Percentiles rank a stretch among this genome's conserved stretches.
phyloP scores from a whole-genome alignment of 1,140 invertebrate genomes.

The Branchinecta lynchi region DNA sequence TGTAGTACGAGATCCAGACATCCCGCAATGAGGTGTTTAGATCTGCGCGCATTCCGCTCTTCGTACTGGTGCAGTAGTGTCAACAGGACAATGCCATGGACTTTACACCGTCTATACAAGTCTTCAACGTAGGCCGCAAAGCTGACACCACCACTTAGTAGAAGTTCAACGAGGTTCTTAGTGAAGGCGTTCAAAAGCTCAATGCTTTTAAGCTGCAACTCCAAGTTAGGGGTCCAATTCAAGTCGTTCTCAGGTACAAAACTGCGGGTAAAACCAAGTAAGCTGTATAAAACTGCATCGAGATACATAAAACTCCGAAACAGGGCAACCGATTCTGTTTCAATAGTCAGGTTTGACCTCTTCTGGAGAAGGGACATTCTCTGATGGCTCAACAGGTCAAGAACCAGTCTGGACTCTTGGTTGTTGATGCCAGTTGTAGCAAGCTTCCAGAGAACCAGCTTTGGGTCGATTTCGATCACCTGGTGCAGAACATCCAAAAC shows the following conservation, averaged over 20 bases:
- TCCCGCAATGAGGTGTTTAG: conserved; percentile 22
- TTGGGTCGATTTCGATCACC: conserved; percentile 52
- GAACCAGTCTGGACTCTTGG: conserved; percentile 32
- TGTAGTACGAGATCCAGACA: background rate
- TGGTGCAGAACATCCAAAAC: conserved; percentile 57
- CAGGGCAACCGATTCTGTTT: conserved; percentile 34
- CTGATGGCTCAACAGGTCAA: conserved; percentile 54
- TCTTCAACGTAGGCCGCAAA: background rate
- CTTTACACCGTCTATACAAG: background rate
- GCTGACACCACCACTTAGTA: background rate
- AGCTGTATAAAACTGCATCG: conserved; percentile 59
- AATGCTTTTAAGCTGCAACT: background rate
- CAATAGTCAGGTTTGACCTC: conserved; percentile 50
- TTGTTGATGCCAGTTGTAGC: conserved; percentile 45
- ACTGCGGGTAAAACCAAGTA: conserved; percentile 61
- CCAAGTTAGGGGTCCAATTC: background rate
- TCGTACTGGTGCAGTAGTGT: background rate
- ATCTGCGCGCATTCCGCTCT: background rate
- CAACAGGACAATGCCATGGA: background rate
- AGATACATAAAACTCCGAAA: conserved; percentile 62
- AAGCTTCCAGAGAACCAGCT: conserved; percentile 52
- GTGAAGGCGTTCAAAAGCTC: background rate
- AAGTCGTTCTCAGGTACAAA: conserved; percentile 50
- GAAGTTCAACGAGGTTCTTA: background rate
- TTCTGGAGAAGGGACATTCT: conserved; percentile 62